Evolutionary conservation across 2,113 vertebrate genomes (phyloP).

Genomic region (Toxotes jaculatrix): DNA sequence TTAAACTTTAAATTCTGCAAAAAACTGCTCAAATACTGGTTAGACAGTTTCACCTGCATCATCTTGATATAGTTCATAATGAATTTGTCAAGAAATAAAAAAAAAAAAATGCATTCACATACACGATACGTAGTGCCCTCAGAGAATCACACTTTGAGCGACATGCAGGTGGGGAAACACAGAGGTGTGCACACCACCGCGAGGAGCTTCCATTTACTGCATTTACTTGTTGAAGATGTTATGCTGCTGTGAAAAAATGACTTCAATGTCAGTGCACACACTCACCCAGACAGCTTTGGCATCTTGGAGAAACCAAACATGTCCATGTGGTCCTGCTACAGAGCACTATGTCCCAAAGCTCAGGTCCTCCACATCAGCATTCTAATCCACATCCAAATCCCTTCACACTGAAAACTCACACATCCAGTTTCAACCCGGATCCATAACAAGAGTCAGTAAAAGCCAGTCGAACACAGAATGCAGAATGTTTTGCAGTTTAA

Average conservation of each 20-base stretch:
- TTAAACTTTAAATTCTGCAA: too few relatives aligned
- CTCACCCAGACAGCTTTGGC: slow-evolving; percentile 83
- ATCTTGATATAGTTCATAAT: background rate
- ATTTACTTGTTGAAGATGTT: background rate
- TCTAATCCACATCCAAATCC: slow-evolving; percentile 64
- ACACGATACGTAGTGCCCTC: background rate
- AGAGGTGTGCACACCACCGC: background rate
- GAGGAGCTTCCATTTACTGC: background rate
- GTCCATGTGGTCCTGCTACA: slow-evolving; percentile 71
- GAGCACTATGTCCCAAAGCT: slow-evolving; percentile 43
- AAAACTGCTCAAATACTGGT: background rate
- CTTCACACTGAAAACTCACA: slow-evolving; percentile 31
- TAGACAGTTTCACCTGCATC: background rate
- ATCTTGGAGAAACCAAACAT: slow-evolving; percentile 85
- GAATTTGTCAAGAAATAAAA: background rate
- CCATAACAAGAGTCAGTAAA: slow-evolving; percentile 58
- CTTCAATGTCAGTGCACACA: background rate
- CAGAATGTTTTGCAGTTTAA: background rate
- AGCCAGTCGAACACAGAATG: slow-evolving; percentile 27
- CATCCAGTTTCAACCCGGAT: slow-evolving; percentile 66
- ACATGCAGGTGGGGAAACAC: background rate
- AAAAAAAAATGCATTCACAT: background rate
- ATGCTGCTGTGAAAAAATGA: background rate
- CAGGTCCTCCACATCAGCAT: slow-evolving; percentile 65
- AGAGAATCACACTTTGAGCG: background rate